Evolutionary conservation across 2,888 invertebrate genomes (phyloP).

Genomic region (Dynastes hyllus): DNA sequence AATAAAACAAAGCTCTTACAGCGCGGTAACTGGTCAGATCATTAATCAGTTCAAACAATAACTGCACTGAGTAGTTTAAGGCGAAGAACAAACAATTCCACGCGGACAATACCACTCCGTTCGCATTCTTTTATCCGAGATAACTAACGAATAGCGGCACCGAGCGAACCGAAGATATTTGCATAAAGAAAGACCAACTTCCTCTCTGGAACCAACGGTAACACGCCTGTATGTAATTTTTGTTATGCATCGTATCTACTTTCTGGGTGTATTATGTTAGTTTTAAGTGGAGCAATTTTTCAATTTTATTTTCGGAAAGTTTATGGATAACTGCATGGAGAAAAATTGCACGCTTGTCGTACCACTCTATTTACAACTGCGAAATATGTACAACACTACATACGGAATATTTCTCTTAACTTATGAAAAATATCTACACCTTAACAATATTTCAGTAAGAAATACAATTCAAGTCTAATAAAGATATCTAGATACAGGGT

Average conservation of each 20-base stretch:
- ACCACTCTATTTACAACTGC: not conserved
- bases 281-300: slow-evolving; percentile 6
- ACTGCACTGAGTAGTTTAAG: slow-evolving; percentile 39
- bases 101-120: slow-evolving; percentile 33
- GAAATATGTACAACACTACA: not conserved
- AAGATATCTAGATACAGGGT: not conserved
- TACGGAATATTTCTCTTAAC: not conserved
- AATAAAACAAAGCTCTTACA: slow-evolving; percentile 35
- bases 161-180: slow-evolving; percentile 8
- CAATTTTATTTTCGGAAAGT: not conserved
- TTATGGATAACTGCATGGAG: not conserved
- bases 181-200: slow-evolving; percentile 32
- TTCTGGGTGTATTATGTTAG: not conserved
- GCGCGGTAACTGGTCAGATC: too few relatives aligned
- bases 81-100: slow-evolving; percentile 36
- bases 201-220: not conserved
- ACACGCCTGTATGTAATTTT: slow-evolving; percentile 16
- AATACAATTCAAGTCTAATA: not conserved
- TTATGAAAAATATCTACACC: not conserved
- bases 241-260: slow-evolving; percentile 3
- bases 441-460: not conserved
- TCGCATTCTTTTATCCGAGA: slow-evolving; percentile 38
- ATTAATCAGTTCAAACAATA: too few relatives aligned
- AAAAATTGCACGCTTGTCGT: not conserved
- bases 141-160: slow-evolving; percentile 13